Evolutionary conservation across 2,797 vertebrate species (phyloP).

Genomic region (Microtus agrestis): DNA sequence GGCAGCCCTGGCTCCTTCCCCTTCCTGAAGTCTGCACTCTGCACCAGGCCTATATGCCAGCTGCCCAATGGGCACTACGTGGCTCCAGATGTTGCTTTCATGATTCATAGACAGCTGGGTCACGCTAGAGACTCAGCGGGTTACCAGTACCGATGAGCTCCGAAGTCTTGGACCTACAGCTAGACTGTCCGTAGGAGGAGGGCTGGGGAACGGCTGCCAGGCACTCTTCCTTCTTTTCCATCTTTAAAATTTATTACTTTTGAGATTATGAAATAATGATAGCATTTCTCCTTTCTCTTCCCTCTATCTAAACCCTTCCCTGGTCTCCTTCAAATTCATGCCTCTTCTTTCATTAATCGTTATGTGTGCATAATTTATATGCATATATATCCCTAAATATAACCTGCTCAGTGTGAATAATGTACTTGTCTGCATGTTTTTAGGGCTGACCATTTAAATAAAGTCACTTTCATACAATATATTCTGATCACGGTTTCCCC

Average conservation of each 20-base stretch:
- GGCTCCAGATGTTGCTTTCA: slow-evolving; percentile 76
- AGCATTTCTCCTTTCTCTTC: neutral
- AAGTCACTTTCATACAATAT: neutral
- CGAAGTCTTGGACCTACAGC: neutral
- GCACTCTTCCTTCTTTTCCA: too few species aligned
- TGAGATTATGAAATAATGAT: neutral
- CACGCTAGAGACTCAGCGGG: neutral
- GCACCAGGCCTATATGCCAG: neutral
- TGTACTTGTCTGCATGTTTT: neutral
- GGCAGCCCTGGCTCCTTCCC: neutral
- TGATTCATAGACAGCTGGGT: slow-evolving; percentile 1
- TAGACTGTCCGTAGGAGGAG: neutral
- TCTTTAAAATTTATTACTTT: neutral
- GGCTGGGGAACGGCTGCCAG: neutral
- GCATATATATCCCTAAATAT: neutral
- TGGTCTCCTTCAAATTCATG: neutral
- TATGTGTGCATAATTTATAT: neutral
- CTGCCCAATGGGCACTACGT: neutral
- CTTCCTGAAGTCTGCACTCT: slow-evolving; percentile 6
- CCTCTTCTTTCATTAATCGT: neutral
- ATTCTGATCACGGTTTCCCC: neutral
- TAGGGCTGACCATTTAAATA: neutral
- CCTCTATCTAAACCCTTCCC: neutral
- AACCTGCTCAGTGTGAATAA: neutral
- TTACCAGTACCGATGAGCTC: neutral